Base-by-base conservation (phyloP, 2,888 invertebrate genomes). In the Aphidius colemani region DNA sequence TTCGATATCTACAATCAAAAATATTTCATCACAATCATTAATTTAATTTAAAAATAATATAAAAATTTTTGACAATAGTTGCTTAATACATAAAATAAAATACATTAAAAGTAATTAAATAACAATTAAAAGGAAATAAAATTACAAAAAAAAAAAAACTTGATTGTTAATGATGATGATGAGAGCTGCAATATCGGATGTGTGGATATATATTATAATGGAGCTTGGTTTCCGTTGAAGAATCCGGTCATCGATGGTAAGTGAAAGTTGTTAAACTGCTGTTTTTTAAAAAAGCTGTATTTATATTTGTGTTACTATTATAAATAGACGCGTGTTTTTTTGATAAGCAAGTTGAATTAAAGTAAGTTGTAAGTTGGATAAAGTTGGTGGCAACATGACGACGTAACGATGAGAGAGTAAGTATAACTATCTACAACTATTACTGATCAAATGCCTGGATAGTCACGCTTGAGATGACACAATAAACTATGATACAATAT, bases 1-100 rank as follows among this genome's bases (percentile, higher is more conserved):
- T 84, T 95, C 95, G 74, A 96, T 95, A 85, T 95, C 95, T 96
- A 85, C 51, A 84, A 84, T 70, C 74, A 71, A 63, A 40, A 49
- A 53, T 11, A 58, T 30, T 30, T 30, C 30, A 30, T 30, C 30
- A 11, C n/a, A 40, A 13, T n/a, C 18, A 44, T 10, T 3, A 11
- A 44, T 51, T 30, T 3, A 30, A 30, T 30, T 30, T 30, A 3
- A 30, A 30, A 30, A 30, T 30, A 30, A 18, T 18, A 18, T 18
- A 30, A 30, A 30, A 30, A 30, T 30, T 30, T 5, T 5, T 30
- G 30, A 30, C 30, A 30, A 30, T 30, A 30, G 30, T 30, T 30
- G 30, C 30, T 30, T 30, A 30, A 30, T 30, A 30, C n/a, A n/a
- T n/a, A n/a, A n/a, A n/a, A n/a, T 18, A 18, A 18, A 18, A 18